Percentiles rank a stretch among this genome's conserved stretches.
These are phyloP conservation scores for Gorilla gorilla DNA, from an alignment of 2,113 vertebrate species.

Conservation along the genomic window DNA sequence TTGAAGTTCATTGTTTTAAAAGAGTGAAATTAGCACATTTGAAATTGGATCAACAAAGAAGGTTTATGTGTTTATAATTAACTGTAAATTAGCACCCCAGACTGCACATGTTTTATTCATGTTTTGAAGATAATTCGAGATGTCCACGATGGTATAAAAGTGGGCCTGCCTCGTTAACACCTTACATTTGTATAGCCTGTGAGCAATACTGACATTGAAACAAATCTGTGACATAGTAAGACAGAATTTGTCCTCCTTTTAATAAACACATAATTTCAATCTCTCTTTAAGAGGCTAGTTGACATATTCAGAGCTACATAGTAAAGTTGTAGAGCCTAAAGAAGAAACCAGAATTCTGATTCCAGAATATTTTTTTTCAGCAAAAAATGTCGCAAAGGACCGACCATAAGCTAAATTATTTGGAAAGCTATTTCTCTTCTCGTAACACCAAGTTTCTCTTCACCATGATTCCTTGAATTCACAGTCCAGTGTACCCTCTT, in stretches of 20 bases:
- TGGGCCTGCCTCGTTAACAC: neutral
- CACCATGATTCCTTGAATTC: neutral
- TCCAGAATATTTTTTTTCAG: neutral
- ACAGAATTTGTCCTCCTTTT: neutral
- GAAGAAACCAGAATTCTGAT: neutral
- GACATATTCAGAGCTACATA: neutral
- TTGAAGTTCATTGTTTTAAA: slow-evolving; percentile 14
- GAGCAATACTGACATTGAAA: neutral
- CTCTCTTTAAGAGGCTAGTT: neutral
- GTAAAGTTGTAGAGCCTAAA: neutral
- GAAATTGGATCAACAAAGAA: neutral
- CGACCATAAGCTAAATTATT: neutral
- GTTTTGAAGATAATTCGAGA: neutral
- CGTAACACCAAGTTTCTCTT: neutral
- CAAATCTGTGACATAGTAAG: neutral
- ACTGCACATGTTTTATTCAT: neutral
- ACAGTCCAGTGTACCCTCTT: neutral
- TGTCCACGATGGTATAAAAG: neutral
- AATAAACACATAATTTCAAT: neutral
- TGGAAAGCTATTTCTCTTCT: neutral
- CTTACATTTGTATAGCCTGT: neutral
- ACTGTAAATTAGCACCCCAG: neutral
- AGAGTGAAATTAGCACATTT: neutral
- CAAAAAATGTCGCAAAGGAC: neutral
- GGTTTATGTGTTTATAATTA: neutral